Percentiles rank a stretch among this genome's conserved stretches.
These are phyloP conservation scores for Xestia sexstrigata DNA, from an alignment of 2,888 invertebrate species.

Conservation along the genomic window DNA sequence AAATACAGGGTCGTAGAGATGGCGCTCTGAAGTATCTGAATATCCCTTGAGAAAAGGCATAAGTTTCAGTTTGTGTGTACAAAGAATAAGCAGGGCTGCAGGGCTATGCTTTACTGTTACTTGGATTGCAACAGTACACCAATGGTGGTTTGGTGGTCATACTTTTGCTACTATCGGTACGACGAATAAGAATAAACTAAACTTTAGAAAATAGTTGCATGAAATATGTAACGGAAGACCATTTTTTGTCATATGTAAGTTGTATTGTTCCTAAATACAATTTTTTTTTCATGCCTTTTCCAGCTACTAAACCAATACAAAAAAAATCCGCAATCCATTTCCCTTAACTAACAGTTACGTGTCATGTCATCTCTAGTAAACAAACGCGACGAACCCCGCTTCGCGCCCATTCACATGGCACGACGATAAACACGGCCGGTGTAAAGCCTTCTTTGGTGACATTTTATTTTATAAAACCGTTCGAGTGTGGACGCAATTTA, in stretches of 20 bases:
- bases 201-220: neutral
- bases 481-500: slow-evolving; percentile 53
- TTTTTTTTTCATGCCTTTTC: neutral
- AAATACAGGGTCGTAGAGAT: neutral
- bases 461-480: slow-evolving; percentile 32
- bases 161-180: neutral
- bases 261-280: neutral
- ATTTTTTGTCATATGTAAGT: neutral
- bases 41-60: neutral
- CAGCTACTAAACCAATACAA: neutral
- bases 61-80: neutral
- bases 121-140: neutral
- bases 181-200: neutral
- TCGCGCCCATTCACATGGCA: neutral
- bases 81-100: neutral
- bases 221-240: neutral
- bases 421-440: slow-evolving; percentile 8
- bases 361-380: neutral
- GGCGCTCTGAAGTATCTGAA: too few species aligned
- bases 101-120: neutral
- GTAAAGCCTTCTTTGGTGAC: slow-evolving; percentile 8
- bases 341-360: slow-evolving; percentile 6
- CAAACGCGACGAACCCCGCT: neutral
- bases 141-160: neutral
- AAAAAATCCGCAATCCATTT: neutral